Evolutionary conservation across 2,113 vertebrate genomes (phyloP), one percentile per base, ranked within the genome.

Genomic region (Sialia sialis): DNA sequence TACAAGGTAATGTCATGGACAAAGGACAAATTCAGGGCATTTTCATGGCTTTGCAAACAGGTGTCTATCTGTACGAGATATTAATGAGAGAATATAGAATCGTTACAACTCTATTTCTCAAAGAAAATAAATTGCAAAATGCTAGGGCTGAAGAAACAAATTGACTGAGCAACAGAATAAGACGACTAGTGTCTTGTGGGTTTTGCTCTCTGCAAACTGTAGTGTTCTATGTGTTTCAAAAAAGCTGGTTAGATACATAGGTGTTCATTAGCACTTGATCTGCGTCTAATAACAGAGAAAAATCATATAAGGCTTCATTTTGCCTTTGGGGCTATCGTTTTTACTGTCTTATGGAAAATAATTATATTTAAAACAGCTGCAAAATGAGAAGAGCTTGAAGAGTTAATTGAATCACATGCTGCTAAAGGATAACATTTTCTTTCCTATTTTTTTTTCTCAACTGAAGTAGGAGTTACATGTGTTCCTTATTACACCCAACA

Each of bases 401-500:
- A 85, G 55, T 93, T 93, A 90, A 88, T 77, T 62, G 38, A 87
- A 83, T 93, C 60, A 48, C 30, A 44, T 59, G 36, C 34, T 74
- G 75, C 64, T 72, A 73, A 52, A 72, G 44, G 39, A 76, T 90
- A 83, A 72, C 22, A 20, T 34, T 76, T 84, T 74, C 17, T 10
- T 78, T 82, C 18, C 15, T 9, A 75, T 87, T 88, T 88, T 83
- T n/a, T 91, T 89, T 38, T 6, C 46, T 83, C 55, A 66, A 90
- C 58, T 93, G 81, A 92, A 91, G 52, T 82, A 85, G 87, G 75
- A 94, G 67, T 91, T 95, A 58, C 79, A 67, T 84, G 63, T 93
- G 88, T 93, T 96, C 76, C 62, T 93, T 80, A 86, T 94, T 96
- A 90, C 66, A 86, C 29, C 55, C 59, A 92, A 58, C 34, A 34